These are phyloP conservation scores for Bathynomus jamesi DNA, from an alignment of 1,140 invertebrate species.

Conservation along the genomic window DNA sequence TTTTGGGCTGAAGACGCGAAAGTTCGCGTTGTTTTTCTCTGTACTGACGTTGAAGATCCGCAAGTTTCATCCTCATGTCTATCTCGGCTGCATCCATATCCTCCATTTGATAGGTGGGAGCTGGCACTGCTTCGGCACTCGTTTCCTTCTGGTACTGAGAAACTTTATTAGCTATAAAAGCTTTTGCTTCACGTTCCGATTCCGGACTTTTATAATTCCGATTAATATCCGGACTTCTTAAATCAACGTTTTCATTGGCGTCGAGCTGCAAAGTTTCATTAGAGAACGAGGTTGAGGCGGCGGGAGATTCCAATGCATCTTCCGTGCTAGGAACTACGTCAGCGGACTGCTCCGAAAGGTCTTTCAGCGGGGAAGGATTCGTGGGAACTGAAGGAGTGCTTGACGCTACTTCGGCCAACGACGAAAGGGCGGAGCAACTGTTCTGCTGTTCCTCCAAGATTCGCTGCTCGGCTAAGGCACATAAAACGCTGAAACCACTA, in stretches of 20 bases:
- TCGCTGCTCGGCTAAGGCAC: not conserved
- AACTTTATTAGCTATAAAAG: not conserved
- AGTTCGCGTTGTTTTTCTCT: not conserved
- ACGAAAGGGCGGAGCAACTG: not conserved
- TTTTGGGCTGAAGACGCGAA: no score
- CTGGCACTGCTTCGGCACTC: not conserved
- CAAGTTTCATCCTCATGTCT: not conserved
- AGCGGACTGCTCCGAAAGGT: not conserved
- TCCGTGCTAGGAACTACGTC: not conserved
- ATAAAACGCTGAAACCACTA: not conserved
- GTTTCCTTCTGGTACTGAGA: not conserved
- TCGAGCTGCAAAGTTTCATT: not conserved
- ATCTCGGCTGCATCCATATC: not conserved
- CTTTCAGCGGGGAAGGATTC: not conserved
- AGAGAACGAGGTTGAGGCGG: not conserved
- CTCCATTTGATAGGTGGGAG: not conserved
- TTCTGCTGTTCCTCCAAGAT: not conserved
- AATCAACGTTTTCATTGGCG: not conserved
- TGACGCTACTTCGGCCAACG: not conserved
- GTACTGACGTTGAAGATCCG: not conserved
- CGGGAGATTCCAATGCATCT: not conserved
- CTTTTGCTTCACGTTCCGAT: not conserved
- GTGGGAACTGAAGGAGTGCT: not conserved
- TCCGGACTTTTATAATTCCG: not conserved
- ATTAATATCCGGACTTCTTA: not conserved